A percentile compares a stretch with the other conserved stretches of the same genome.
phyloP scores from a whole-genome alignment of 2,113 vertebrate species.

The Chaetura pelagica region DNA sequence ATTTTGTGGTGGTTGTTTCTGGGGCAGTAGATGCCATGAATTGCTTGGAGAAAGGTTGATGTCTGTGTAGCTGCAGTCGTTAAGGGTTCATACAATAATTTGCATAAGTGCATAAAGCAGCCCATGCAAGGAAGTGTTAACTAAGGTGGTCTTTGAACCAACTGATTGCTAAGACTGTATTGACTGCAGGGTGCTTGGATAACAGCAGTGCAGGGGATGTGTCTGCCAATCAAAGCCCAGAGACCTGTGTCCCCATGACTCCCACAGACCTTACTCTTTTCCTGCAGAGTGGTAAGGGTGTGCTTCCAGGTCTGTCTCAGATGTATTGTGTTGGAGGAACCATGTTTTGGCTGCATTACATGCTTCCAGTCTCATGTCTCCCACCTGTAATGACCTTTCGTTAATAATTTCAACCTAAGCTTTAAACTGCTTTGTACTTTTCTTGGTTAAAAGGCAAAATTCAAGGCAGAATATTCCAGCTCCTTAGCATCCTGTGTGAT shows the following conservation, averaged over 20 bases:
- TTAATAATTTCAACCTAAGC: not conserved
- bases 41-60: not conserved
- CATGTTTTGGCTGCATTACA: not conserved
- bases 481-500: fast-evolving
- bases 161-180: not conserved
- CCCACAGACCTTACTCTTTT: not conserved
- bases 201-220: not conserved
- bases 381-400: fast-evolving
- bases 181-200: not conserved
- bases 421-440: not conserved
- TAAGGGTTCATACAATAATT: not conserved
- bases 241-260: fast-evolving
- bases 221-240: not conserved
- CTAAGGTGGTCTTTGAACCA: not conserved
- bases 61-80: not conserved
- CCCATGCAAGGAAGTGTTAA: not conserved
- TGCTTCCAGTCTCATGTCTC: not conserved
- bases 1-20: not conserved
- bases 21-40: not conserved
- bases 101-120: fast-evolving
- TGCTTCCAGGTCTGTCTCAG: not conserved
- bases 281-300: not conserved
- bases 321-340: fast-evolving
- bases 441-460: not conserved
- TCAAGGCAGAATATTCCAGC: not conserved